These are phyloP conservation scores for Drosophila littoralis DNA, from an alignment of 1,140 invertebrate species.

Conservation along the genomic window DNA sequence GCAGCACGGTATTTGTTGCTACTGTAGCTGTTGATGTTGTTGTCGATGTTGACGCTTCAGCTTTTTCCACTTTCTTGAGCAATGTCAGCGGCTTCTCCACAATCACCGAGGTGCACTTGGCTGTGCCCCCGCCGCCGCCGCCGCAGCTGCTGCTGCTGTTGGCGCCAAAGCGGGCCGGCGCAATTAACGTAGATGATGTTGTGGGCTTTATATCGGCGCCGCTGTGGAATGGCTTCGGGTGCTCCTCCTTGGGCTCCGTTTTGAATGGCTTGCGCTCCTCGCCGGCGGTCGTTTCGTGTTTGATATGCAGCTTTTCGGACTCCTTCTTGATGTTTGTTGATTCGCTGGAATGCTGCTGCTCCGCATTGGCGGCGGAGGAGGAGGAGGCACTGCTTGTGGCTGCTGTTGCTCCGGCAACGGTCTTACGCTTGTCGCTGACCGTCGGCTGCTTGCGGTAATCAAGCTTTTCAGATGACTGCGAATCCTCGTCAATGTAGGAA, in stretches of 20 bases:
- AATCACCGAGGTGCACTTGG: conserved; percentile 75
- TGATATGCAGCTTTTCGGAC: conserved; percentile 27
- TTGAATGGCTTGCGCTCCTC: conserved; percentile 43
- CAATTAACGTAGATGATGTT: conserved; percentile 34
- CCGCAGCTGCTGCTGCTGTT: conserved; percentile 14
- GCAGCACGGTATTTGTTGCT: neutral
- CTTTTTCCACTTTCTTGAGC: conserved; percentile 42
- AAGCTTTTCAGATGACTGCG: conserved; percentile 77
- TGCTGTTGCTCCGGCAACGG: conserved; percentile 2
- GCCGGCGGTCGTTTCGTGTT: conserved; percentile 28
- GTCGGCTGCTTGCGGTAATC: conserved; percentile 47
- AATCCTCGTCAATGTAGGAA: conserved; percentile 79
- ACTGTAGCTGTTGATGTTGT: neutral
- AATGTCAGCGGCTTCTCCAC: conserved; percentile 66
- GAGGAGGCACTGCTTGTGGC: neutral
- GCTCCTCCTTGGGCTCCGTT: conserved; percentile 58
- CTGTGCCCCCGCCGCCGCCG: neutral
- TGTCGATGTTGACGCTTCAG: neutral
- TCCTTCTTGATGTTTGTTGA: conserved; percentile 42
- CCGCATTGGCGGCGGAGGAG: neutral
- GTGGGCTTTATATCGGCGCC: conserved; percentile 46
- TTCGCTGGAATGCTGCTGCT: conserved; percentile 1
- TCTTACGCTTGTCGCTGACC: neutral
- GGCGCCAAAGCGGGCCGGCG: conserved; percentile 52
- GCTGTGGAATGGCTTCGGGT: conserved; percentile 45